Conservation (phyloP, 1,140 invertebrate species). For the Caerostris darwini region DNA sequence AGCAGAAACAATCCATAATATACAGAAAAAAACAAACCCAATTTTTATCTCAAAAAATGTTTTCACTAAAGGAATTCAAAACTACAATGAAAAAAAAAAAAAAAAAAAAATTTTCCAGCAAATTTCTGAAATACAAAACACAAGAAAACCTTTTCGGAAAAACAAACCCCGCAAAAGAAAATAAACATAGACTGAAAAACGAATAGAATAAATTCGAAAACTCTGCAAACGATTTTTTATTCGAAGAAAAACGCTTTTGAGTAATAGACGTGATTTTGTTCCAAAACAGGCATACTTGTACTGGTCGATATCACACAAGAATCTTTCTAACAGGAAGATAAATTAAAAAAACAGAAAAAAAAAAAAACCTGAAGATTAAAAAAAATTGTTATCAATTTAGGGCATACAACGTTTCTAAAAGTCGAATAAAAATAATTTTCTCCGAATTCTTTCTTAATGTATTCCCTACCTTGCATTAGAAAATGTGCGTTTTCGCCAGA, state of each 20-base stretch:
- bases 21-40: too few species aligned
- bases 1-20: too few species aligned
- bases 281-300: not conserved
- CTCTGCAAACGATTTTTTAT: not conserved
- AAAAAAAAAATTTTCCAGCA: not conserved
- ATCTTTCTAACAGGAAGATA: not conserved
- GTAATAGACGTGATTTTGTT: constrained; percentile 16
- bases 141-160: not conserved
- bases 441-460: constrained; percentile 8
- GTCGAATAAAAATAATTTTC: constrained; percentile 46
- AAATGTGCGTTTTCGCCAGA: constrained; percentile 3
- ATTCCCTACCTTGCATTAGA: constrained; percentile 22
- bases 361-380: not conserved
- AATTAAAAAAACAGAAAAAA: not conserved
- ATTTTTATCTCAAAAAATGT: not conserved
- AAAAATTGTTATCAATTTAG: constrained; percentile 23
- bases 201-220: constrained; percentile 9
- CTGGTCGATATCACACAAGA: not conserved
- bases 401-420: constrained; percentile 33
- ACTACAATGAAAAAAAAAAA: not conserved
- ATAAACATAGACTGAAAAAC: not conserved
- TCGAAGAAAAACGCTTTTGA: constrained; percentile 22
- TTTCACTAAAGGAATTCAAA: not conserved
- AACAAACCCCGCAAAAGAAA: not conserved
- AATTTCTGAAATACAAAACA: not conserved